Conservation (phyloP, 2,797 vertebrate genomes). For the Hydrolagus colliei region DNA sequence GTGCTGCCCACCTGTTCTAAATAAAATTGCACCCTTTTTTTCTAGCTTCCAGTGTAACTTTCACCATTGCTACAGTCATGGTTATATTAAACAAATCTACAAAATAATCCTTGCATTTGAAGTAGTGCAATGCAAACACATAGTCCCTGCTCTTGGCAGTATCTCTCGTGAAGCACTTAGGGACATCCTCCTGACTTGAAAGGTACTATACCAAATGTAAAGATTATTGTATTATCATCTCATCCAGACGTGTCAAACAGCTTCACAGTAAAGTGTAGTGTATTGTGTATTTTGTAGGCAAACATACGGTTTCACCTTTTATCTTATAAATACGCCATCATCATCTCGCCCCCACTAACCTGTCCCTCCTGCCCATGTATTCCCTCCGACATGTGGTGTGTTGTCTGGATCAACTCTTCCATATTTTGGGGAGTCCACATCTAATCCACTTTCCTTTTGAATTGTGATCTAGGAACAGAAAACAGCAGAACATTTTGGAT, state of each 20-base stretch:
- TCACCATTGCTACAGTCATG: neutral
- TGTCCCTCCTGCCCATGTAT: slow-evolving; percentile 94
- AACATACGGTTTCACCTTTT: neutral
- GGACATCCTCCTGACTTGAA: too few relatives aligned
- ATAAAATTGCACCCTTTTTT: neutral
- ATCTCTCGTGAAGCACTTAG: too few relatives aligned
- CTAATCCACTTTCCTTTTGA: slow-evolving; percentile 76
- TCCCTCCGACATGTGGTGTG: slow-evolving; percentile 83
- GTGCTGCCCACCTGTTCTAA: neutral
- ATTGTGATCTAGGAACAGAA: slow-evolving; percentile 72
- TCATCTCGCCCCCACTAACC: slow-evolving; percentile 49
- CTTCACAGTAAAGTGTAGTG: too few relatives aligned
- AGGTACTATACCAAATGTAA: too few relatives aligned
- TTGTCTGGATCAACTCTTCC: slow-evolving; percentile 80
- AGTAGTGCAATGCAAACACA: too few relatives aligned
- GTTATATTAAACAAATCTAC: too few relatives aligned
- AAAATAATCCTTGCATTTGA: too few relatives aligned
- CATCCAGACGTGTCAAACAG: too few relatives aligned
- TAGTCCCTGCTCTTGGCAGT: too few relatives aligned
- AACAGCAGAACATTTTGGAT: neutral
- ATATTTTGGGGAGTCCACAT: slow-evolving; percentile 82
- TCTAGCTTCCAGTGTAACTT: neutral
- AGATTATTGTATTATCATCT: too few relatives aligned
- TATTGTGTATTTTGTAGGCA: too few relatives aligned
- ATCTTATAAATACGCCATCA: neutral